These are phyloP conservation scores for Callorhinus ursinus DNA, from an alignment of 2,113 vertebrate genomes.

Conservation along the genomic window DNA sequence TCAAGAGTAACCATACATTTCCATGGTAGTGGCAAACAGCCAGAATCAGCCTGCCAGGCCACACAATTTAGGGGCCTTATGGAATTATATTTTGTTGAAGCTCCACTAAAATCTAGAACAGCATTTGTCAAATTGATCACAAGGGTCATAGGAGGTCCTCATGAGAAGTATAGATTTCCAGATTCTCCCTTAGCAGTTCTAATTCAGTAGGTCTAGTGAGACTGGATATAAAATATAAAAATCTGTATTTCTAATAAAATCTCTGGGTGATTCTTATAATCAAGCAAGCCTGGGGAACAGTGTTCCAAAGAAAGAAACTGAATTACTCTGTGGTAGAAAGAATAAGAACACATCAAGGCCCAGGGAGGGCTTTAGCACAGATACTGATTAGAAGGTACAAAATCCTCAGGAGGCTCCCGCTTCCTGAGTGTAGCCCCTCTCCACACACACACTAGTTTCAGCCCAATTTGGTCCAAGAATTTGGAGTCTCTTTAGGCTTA, in stretches of 20 bases:
- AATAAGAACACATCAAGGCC: neutral
- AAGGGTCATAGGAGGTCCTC: neutral
- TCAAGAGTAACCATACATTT: neutral
- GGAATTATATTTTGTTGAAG: neutral
- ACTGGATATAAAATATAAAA: neutral
- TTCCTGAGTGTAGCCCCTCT: neutral
- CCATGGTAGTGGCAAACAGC: neutral
- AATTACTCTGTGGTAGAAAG: neutral
- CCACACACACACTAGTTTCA: neutral
- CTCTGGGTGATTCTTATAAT: neutral
- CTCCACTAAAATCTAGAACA: neutral
- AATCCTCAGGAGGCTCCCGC: neutral
- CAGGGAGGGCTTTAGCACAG: neutral
- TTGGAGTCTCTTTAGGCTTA: neutral
- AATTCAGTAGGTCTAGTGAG: neutral
- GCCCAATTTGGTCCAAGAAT: neutral
- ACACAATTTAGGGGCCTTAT: neutral
- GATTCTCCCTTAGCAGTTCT: neutral
- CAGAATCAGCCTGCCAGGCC: neutral
- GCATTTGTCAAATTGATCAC: neutral
- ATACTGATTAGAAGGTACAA: neutral
- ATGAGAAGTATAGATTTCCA: neutral
- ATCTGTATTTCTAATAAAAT: constrained; percentile 8
- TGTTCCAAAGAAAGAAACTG: neutral
- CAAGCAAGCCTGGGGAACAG: neutral